Evolutionary conservation across 2,797 vertebrate genomes (phyloP), one percentile per base, ranked within the genome.

Genomic region (Aphelocoma californica): DNA sequence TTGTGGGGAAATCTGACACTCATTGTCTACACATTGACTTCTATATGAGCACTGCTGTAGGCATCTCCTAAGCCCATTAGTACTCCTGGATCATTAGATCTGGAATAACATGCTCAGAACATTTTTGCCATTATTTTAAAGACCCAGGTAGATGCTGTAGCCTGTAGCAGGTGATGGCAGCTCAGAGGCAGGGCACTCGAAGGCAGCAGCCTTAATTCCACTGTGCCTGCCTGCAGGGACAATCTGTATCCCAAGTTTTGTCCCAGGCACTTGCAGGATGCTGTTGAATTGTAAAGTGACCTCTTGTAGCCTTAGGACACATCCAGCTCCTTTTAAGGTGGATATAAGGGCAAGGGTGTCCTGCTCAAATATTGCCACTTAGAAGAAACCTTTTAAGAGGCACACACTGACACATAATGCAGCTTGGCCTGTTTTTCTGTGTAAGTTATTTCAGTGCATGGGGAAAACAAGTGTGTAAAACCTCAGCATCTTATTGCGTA

Each of bases 341-440:
- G 5, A 1, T 32, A 1, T 21, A 61, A 67, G 36, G 31, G 32
- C 14, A 69, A 69, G 13, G 9, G 12, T 65, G 32, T 53, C 38
- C 31, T 0, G 0, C 26, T 79, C 32, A 57, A 72, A 60, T 1
- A 7, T 42, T 60, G 21, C 19, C 29, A 25, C 38, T 72, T 42
- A 34, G 13, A 58, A 40, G 38, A 65, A 78, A 47, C 15, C 10
- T 42, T 65, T 47, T 71, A 40, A 34, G 28, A 48, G 26, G 14
- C 1, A 1, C 1, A 0, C 47, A 16, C 15, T 44, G 66, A 65
- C 3, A 12, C 50, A 17, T 53, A 50, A 48, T 1, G 1, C 18
- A 28, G 10, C 10, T 82, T 42, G 20, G 18, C 10, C 16, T 47
- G 9, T 12, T 81, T 65, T 60, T 69, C 31, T 29, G 7, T 38